Evolutionary conservation across 2,113 vertebrate genomes (phyloP).

Genomic region (Antigone vipio): DNA sequence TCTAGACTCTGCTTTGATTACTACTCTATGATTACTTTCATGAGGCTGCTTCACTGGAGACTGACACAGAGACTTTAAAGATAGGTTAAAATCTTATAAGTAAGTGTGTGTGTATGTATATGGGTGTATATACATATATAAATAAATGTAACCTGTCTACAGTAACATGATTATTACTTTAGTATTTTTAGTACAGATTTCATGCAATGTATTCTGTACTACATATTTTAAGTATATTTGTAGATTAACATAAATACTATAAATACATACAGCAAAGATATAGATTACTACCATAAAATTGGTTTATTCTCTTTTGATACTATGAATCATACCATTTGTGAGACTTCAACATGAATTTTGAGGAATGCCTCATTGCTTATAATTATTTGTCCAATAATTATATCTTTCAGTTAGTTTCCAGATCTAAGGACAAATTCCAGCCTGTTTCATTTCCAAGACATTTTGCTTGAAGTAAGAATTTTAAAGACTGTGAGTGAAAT

Average conservation of each 20-base stretch:
- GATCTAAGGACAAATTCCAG: background rate
- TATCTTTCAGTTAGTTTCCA: background rate
- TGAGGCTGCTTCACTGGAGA: background rate
- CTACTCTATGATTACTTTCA: background rate
- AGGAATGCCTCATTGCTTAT: background rate
- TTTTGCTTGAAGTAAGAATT: background rate
- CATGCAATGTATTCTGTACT: background rate
- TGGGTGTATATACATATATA: too few species aligned
- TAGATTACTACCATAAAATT: background rate
- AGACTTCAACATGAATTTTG: background rate
- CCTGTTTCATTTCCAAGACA: background rate
- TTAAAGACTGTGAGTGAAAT: background rate
- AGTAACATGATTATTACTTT: background rate
- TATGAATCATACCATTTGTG: background rate
- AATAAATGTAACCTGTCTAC: background rate
- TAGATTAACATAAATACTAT: background rate
- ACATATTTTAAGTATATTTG: background rate
- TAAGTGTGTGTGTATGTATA: background rate
- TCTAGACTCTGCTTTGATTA: background rate
- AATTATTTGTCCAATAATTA: background rate
- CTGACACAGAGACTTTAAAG: background rate
- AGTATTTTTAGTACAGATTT: background rate
- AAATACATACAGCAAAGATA: background rate
- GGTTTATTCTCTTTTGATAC: background rate
- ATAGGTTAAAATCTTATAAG: background rate